A percentile compares a stretch with the other conserved stretches of the same genome.
These are phyloP conservation scores for Carabus problematicus DNA, from an alignment of 2,888 invertebrate genomes.

Conservation along the genomic window DNA sequence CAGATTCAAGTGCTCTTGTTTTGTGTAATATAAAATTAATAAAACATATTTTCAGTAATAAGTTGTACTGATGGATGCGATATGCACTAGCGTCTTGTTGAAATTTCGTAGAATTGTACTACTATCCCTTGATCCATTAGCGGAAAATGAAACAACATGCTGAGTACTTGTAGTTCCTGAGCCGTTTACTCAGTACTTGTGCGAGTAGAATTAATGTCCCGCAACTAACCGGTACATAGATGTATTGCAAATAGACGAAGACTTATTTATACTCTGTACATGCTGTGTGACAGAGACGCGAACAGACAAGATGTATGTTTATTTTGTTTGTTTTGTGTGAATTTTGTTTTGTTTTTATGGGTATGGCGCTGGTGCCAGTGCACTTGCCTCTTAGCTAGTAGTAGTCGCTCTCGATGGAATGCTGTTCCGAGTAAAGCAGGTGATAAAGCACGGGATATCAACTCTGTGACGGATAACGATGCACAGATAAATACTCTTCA, in stretches of 20 bases:
- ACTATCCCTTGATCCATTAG: constrained; percentile 13
- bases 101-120: background rate
- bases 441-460: too few relatives aligned
- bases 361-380: constrained; percentile 7
- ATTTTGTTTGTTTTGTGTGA: constrained; percentile 18
- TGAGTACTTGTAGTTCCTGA: constrained; percentile 16
- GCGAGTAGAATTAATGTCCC: constrained; percentile 17
- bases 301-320: background rate
- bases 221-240: constrained; percentile 27
- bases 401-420: constrained; percentile 26
- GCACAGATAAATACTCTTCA: too few relatives aligned
- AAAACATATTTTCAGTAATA: too few relatives aligned
- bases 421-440: background rate
- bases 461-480: too few relatives aligned
- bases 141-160: constrained; percentile 12
- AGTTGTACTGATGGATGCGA: background rate
- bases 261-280: background rate
- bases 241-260: constrained; percentile 16
- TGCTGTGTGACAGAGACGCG: constrained; percentile 1
- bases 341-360: constrained; percentile 27
- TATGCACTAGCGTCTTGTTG: background rate
- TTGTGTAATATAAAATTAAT: too few relatives aligned
- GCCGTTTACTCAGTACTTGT: constrained; percentile 25
- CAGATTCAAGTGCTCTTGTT: too few relatives aligned
- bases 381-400: constrained; percentile 11